phyloP scores from a whole-genome alignment of 2,797 vertebrate genomes.

The Gallinago solitaria region DNA sequence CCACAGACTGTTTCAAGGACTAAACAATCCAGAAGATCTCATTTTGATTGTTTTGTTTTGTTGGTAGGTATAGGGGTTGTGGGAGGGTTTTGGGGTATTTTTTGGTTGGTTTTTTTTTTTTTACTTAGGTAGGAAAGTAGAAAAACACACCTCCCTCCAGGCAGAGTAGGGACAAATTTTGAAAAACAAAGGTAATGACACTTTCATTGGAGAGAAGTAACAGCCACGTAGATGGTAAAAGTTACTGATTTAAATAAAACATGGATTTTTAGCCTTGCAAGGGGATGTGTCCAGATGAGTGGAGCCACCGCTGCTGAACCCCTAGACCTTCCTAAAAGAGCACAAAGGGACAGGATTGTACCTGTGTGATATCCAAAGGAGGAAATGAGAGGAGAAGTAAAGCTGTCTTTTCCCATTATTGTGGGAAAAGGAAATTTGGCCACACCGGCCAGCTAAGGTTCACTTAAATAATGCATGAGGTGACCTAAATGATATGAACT shows the following conservation, averaged over 20 bases:
- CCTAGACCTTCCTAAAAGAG: background rate
- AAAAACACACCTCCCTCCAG: background rate
- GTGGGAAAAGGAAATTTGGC: constrained; percentile 6
- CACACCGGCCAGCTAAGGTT: background rate
- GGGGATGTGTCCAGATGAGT: background rate
- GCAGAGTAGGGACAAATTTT: background rate
- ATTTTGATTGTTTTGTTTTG: background rate
- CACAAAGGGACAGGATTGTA: background rate
- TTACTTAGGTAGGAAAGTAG: background rate
- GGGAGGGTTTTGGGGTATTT: too few species aligned
- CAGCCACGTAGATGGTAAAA: background rate
- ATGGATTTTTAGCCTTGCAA: background rate
- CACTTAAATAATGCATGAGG: background rate
- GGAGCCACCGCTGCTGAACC: background rate
- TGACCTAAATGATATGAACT: background rate
- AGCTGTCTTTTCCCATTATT: background rate
- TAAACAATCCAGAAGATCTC: background rate
- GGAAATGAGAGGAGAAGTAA: background rate
- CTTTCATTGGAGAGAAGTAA: background rate
- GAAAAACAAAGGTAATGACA: background rate
- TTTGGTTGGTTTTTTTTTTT: too few species aligned
- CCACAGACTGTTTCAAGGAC: background rate
- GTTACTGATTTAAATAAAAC: background rate
- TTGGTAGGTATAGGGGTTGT: too few species aligned
- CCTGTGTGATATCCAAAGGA: background rate